Evolutionary conservation across 2,888 invertebrate species (phyloP), one percentile per base, ranked within the genome.

Genomic region (Leptogaster cylindrica): DNA sequence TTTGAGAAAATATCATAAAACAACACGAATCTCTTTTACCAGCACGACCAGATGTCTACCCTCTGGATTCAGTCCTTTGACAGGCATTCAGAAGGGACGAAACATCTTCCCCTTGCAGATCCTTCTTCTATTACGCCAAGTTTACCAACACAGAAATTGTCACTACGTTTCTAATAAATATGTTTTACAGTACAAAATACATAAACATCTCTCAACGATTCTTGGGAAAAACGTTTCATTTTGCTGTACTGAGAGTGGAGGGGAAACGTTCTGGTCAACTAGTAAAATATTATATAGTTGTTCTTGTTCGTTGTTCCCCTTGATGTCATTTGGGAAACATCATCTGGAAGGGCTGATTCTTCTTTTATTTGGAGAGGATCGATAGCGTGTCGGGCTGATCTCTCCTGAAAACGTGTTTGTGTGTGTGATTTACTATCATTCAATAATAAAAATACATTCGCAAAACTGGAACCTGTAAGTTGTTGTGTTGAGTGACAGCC

Each of bases 11-110:
- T 41, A 39, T 39, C 5, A 12, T n/a, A 61, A 41, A 27, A 18
- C 18, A 51, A 18, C 4, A 51, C 18, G 58, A 14, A 5, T 20
- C 16, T 2, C 8, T n/a, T n/a, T n/a, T 6, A 16, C 6, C 20
- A n/a, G 20, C 36, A 39, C 23, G 58, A 27, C 36, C 58, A 58
- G 58, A 36, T 58, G 58, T 58, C 58, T 16, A 36, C 55, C 55
- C 55, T 39, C 58, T 39, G 41, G 36, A 12, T 23, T 41, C 31
- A 25, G 36, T 27, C 41, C 27, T 58, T 39, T 58, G 58, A 58
- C 58, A 58, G 58, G 39, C 41, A 58, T n/a, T n/a, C n/a, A n/a
- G n/a, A n/a, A n/a, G n/a, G n/a, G n/a, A n/a, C n/a, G n/a, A 39
- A 25, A 36, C 25, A 25, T 28, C 27, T 28, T 51, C 58, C 31